Evolutionary conservation across 2,888 invertebrate species (phyloP), one percentile per base, ranked within the genome.

Genomic region (Eupithecia dodoneata): DNA sequence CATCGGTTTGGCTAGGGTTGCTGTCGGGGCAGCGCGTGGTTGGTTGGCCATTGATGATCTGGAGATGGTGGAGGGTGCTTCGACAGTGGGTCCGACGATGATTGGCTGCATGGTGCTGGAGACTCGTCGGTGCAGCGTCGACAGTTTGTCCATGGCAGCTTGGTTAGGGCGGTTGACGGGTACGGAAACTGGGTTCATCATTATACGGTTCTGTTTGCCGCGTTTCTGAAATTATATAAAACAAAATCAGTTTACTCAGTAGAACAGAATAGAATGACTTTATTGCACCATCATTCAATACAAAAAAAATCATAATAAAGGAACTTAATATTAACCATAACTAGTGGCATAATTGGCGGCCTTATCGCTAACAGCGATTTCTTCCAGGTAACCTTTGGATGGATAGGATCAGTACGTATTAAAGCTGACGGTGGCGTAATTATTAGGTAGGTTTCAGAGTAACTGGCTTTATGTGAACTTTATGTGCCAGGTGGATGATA

Each of bases 1-100:
- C 83, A 96, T 88, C 0, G 96, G 95, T 73, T 96, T 95, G 1
- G 95, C 96, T 88, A 96, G 92, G 15, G 96, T 95, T 13, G 91
- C 81, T 1, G 90, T 83, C 18, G 91, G 90, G 5, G 87, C 85
- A 0, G 74, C 76, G 70, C 81, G 65, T 4, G 77, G 80, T 44
- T 71, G 78, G 73, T 73, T 78, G 2, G 13, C 71, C 0, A 65
- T 15, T 30, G 78, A 73, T 3, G 73, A 75, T 47, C 77, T 59
- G 18, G 73, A 75, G 84, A 87, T 87, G 1, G 85, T 83, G 6
- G 86, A 81, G 3, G 85, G 89, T 0, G 87, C 80, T 75, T 92
- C 91, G 2, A 87, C 81, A 12, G 91, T 87, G 2, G 91, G 89
- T 4, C 85, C 87, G n/a, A 94, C 93, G 12, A 95, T 77, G 65